phyloP scores from a whole-genome alignment of 1,140 invertebrate species.

The Doryteuthis pealeii region DNA sequence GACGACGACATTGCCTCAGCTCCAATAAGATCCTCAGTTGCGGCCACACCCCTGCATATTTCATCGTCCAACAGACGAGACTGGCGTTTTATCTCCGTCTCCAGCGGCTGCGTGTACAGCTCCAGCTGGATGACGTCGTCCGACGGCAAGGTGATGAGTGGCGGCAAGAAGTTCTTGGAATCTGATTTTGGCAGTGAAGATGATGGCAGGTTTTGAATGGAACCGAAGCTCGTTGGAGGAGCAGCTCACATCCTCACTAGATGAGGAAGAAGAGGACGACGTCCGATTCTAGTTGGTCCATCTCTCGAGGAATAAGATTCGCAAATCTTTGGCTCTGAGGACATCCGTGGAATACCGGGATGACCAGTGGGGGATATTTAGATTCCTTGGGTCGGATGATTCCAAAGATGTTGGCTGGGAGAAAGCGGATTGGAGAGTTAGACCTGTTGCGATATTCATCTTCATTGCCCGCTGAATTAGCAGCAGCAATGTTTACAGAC shows the following conservation, averaged over 20 bases:
- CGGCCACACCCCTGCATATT: not conserved
- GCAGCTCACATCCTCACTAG: not conserved
- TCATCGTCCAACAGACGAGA: not conserved
- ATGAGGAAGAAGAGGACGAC: not conserved
- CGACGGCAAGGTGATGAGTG: not conserved
- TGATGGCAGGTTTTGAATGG: not conserved
- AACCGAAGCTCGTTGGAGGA: not conserved
- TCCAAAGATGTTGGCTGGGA: constrained; percentile 17
- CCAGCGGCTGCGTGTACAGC: not conserved
- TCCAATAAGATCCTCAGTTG: not conserved
- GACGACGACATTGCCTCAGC: not conserved
- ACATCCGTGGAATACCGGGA: not conserved
- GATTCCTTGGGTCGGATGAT: constrained; percentile 11
- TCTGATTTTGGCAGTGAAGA: not conserved
- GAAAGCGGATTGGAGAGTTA: constrained; percentile 12
- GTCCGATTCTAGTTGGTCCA: not conserved
- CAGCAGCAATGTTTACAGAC: not conserved
- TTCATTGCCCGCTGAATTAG: not conserved
- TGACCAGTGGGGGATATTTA: not conserved
- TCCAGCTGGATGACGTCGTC: not conserved
- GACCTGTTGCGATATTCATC: constrained; percentile 3
- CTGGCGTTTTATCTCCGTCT: not conserved
- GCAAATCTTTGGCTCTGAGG: constrained; percentile 2
- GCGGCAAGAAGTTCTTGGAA: not conserved
- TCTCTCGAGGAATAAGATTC: not conserved